Evolutionary conservation across 2,797 vertebrate genomes (phyloP), one percentile per base, ranked within the genome.

Genomic region (Strix occidentalis): DNA sequence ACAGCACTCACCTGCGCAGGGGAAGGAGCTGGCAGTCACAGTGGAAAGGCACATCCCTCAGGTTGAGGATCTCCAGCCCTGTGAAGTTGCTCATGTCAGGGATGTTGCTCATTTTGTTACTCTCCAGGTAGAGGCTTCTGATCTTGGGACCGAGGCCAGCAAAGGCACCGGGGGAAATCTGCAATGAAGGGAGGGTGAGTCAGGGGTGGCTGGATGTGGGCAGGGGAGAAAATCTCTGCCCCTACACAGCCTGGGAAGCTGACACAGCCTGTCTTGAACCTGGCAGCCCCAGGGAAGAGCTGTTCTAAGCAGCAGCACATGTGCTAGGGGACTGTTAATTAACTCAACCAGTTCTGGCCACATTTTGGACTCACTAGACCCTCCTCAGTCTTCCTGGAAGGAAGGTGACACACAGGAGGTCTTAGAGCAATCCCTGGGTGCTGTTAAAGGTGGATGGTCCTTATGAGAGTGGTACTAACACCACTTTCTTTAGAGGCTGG

Each of bases 21-120:
- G 98, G 98, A 83, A 99, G 98, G 87, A 99, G 98, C 70, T 98
- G 98, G 95, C 99, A 99, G 97, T 99, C 98, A 6, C 99, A 99
- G 95, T 97, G 98, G 96, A 99, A 98, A 71, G 99, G 99, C 85
- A 99, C 99, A 21, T 98, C 98, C 2, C 98, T 98, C 95, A 99
- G 98, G 97, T 99, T 99, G 81, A 99, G 98, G 91, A 99, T 98
- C 93, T 99, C 99, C 91, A 99, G 96, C 75, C 98, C 97, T 0
- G 97, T 98, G 93, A 99, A 98, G 25, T 96, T 93, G 18, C 94
- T 96, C 92, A 99, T 96, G 89, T 98, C 87, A 0, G 99, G 99
- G 75, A 99, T 88, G 60, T 97, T 97, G 89, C 97, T 98, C 89
- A 99, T 98, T 80, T 98, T 98, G 97, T 99, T 99, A 37, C 98